Conservation (phyloP, 2,888 invertebrate genomes). For the Mechanitis messenoides region DNA sequence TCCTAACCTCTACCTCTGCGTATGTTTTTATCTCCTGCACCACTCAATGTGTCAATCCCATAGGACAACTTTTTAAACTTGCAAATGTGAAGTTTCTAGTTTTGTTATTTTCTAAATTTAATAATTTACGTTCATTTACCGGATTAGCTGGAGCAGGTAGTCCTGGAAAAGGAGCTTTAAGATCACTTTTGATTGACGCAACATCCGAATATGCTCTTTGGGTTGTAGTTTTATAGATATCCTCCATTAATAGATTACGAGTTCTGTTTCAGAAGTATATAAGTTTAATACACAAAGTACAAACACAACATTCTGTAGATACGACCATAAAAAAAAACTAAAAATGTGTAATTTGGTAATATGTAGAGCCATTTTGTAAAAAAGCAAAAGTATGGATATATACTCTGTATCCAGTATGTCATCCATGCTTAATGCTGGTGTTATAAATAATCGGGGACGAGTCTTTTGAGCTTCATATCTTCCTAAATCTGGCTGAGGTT, state of each 20-base stretch:
- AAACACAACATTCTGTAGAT: too few species aligned
- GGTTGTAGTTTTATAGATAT: slow-evolving; percentile 43
- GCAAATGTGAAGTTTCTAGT: too few species aligned
- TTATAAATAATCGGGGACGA: slow-evolving; percentile 37
- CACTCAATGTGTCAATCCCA: too few species aligned
- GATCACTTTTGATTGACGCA: slow-evolving; percentile 23
- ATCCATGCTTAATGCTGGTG: slow-evolving; percentile 44
- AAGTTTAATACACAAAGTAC: too few species aligned
- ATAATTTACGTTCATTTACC: slow-evolving; percentile 26
- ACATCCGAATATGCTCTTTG: slow-evolving; percentile 17
- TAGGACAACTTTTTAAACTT: too few species aligned
- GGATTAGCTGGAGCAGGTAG: slow-evolving; percentile 35
- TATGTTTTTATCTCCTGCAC: too few species aligned
- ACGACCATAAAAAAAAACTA: too few species aligned
- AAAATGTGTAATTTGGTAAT: too few species aligned
- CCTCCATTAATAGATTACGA: slow-evolving; percentile 37
- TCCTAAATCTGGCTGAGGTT: slow-evolving; percentile 30
- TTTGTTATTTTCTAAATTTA: background rate
- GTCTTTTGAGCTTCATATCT: slow-evolving; percentile 27
- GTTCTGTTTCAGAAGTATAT: slow-evolving; percentile 13
- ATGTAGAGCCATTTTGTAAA: too few species aligned
- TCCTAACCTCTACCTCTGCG: too few species aligned
- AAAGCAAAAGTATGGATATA: background rate
- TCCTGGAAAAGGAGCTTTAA: slow-evolving; percentile 34
- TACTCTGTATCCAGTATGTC: slow-evolving; percentile 34